Conservation (phyloP, 2,113 vertebrate genomes). For the Cyanistes caeruleus region DNA sequence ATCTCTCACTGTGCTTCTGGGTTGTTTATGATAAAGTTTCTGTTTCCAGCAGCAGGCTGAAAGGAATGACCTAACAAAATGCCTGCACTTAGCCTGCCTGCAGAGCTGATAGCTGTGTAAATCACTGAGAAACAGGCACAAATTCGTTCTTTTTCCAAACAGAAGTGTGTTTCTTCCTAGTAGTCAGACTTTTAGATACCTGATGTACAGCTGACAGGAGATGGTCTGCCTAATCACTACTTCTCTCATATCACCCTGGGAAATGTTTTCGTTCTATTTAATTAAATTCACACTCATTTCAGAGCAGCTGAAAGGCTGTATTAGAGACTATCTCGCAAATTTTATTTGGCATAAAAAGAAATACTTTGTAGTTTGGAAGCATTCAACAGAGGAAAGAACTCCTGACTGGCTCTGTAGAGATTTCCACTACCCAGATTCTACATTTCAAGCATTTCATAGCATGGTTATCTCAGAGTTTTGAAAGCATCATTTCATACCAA, state of each 20-base stretch:
- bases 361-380: background rate
- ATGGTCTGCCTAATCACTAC: background rate
- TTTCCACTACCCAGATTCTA: background rate
- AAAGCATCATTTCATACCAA: conserved; percentile 79
- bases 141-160: background rate
- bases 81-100: background rate
- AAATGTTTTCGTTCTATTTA: background rate
- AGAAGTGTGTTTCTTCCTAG: background rate
- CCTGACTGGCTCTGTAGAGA: background rate
- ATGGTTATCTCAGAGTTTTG: background rate
- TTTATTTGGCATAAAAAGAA: background rate
- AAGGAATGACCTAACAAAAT: background rate
- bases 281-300: background rate
- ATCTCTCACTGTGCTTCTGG: background rate
- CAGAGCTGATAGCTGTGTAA: background rate
- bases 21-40: background rate
- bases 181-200: background rate
- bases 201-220: background rate
- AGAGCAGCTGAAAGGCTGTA: background rate
- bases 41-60: background rate
- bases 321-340: background rate
- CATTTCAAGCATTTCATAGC: background rate
- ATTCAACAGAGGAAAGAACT: background rate
- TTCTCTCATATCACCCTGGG: background rate
- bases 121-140: background rate